Conservation (phyloP, 2,888 invertebrate species). For the Ochropleura leucogaster region DNA sequence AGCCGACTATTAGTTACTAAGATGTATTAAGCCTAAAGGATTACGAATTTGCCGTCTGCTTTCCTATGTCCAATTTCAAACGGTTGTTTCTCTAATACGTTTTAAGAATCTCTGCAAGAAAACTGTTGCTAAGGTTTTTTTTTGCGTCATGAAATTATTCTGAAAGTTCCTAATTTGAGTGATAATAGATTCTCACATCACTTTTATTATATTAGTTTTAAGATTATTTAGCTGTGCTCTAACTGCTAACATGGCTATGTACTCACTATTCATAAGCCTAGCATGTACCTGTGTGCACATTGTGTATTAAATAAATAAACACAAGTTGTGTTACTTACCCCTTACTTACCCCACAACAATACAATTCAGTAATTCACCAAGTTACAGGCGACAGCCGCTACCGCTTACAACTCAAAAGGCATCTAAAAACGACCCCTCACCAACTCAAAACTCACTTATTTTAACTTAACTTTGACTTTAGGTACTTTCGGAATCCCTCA, state of each 20-base stretch:
- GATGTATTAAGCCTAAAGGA: not conserved
- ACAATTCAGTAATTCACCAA: not conserved
- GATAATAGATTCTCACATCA: too few relatives aligned
- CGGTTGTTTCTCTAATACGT: not conserved
- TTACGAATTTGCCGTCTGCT: not conserved
- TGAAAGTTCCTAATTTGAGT: too few relatives aligned
- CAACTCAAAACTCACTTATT: conserved; percentile 87
- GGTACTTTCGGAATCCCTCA: conserved; percentile 79
- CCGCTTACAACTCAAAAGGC: conserved; percentile 40
- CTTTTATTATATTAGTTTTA: too few relatives aligned
- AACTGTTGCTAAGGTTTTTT: not conserved
- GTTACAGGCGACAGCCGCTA: conserved; percentile 24
- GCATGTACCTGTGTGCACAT: too few relatives aligned
- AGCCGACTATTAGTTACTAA: not conserved
- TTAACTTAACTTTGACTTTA: conserved; percentile 84
- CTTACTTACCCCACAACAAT: too few relatives aligned
- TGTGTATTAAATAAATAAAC: too few relatives aligned
- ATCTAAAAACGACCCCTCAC: conserved; percentile 68
- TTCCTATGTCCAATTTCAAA: not conserved
- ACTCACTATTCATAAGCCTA: too few relatives aligned
- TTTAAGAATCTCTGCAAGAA: not conserved
- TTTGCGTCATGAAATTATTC: not conserved
- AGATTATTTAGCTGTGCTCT: too few relatives aligned
- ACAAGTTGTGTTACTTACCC: too few relatives aligned
- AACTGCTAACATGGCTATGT: too few relatives aligned